Percentiles rank a stretch among this genome's conserved stretches.
These are phyloP conservation scores for Drosophila obscura DNA, from an alignment of 1,140 invertebrate species.

Conservation along the genomic window DNA sequence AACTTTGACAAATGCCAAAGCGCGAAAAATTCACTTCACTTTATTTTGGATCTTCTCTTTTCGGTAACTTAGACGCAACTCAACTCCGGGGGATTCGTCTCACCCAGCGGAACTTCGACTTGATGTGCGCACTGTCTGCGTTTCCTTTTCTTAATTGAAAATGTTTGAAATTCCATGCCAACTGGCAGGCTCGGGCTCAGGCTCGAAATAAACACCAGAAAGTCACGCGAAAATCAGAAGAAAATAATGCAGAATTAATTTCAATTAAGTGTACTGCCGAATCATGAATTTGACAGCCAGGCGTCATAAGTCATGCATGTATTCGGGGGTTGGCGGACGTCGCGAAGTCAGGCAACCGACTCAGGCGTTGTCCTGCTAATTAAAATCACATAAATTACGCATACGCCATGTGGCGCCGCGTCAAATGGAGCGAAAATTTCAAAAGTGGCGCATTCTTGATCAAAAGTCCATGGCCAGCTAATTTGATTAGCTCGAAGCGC, in stretches of 20 bases:
- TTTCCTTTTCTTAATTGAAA: conserved; percentile 72
- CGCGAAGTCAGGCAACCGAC: conserved; percentile 15
- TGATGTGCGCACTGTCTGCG: conserved; percentile 53
- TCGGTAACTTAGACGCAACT: conserved; percentile 70
- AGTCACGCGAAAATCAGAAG: conserved; percentile 7
- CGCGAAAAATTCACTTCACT: conserved; percentile 78
- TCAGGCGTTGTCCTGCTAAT: conserved; percentile 52
- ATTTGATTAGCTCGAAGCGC: conserved; percentile 67
- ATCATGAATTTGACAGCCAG: conserved; percentile 78
- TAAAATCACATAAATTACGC: conserved; percentile 79
- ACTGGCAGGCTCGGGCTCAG: conserved; percentile 39
- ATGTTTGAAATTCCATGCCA: conserved; percentile 78
- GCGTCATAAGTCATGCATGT: conserved; percentile 66
- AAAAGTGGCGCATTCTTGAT: conserved; percentile 70
- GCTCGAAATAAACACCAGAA: conserved; percentile 17
- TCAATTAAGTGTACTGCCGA: conserved; percentile 64
- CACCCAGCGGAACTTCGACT: conserved; percentile 37
- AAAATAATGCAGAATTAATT: conserved; percentile 78
- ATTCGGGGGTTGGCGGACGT: conserved; percentile 9
- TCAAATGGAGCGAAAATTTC: conserved; percentile 53
- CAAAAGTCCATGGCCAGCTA: conserved; percentile 67
- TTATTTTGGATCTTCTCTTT: conserved; percentile 46
- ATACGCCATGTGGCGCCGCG: conserved; percentile 65
- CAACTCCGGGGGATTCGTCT: conserved; percentile 3
- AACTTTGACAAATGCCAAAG: conserved; percentile 82